These are phyloP conservation scores for Suricata suricatta DNA, from an alignment of 2,113 vertebrate genomes.

Conservation along the genomic window DNA sequence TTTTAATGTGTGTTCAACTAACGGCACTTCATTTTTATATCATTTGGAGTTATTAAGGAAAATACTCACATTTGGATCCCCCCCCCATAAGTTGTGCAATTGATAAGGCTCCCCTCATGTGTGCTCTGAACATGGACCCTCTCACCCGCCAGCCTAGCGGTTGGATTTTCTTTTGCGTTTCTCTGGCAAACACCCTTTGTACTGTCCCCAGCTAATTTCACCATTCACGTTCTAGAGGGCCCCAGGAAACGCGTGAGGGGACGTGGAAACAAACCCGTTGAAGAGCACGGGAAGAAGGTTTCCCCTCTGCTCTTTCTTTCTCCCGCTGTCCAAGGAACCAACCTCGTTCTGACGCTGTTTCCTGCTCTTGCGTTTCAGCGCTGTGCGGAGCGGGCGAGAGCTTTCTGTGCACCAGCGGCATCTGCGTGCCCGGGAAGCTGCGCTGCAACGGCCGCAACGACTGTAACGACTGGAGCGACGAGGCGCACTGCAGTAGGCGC, in stretches of 20 bases:
- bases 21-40: neutral
- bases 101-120: neutral
- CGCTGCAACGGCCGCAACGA: conserved; percentile 97
- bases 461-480: conserved; percentile 98
- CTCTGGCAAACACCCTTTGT: neutral
- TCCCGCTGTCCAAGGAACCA: neutral
- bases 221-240: neutral
- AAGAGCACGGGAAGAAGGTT: neutral
- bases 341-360: neutral
- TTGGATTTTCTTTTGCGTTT: neutral
- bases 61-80: neutral
- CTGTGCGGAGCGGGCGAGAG: conserved; percentile 87
- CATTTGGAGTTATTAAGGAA: neutral
- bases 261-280: neutral
- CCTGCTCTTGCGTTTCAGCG: conserved; percentile 75
- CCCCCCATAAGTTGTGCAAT: neutral
- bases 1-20: neutral
- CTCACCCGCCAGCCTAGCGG: fast-evolving
- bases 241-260: neutral
- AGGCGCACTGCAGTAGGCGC: conserved; percentile 92
- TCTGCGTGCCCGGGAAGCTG: conserved; percentile 92
- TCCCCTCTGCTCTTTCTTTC: neutral
- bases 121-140: no score
- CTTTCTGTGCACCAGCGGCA: conserved; percentile 92
- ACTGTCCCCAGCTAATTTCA: neutral